Conservation (phyloP, 2,797 vertebrate species). For the Basileuterus tristriatus region DNA sequence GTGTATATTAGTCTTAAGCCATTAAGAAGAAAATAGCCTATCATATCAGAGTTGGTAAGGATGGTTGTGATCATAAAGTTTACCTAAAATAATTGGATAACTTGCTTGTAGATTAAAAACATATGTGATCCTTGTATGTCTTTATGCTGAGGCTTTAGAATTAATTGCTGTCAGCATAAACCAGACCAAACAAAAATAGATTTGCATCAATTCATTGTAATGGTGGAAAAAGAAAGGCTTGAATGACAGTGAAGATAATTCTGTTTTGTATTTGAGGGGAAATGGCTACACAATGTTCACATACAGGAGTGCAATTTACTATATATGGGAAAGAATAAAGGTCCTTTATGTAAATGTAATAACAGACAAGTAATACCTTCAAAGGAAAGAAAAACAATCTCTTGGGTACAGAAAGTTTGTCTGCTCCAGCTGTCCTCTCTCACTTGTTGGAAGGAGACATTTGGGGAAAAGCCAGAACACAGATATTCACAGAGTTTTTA, state of each 20-base stretch:
- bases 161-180: constrained; percentile 68
- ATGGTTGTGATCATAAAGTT: constrained; percentile 70
- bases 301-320: constrained; percentile 34
- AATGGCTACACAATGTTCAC: not conserved
- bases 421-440: constrained; percentile 59
- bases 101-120: constrained; percentile 65
- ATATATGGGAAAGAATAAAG: constrained; percentile 57
- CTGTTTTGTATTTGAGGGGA: constrained; percentile 13
- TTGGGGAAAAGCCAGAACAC: constrained; percentile 34
- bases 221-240: not conserved
- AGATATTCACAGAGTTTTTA: constrained; percentile 37
- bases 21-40: constrained; percentile 60
- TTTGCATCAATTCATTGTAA: constrained; percentile 51
- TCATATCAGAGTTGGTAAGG: constrained; percentile 58
- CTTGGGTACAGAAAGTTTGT: not conserved
- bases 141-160: constrained; percentile 58
- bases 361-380: constrained; percentile 56
- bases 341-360: constrained; percentile 45
- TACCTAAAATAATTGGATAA: constrained; percentile 74
- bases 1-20: constrained; percentile 24
- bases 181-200: constrained; percentile 69
- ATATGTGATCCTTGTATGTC: constrained; percentile 53
- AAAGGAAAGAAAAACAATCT: constrained; percentile 17
- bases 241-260: constrained; percentile 48
- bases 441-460: not conserved